Evolutionary conservation across 1,140 invertebrate species (phyloP).

Genomic region (Atta cephalotes): DNA sequence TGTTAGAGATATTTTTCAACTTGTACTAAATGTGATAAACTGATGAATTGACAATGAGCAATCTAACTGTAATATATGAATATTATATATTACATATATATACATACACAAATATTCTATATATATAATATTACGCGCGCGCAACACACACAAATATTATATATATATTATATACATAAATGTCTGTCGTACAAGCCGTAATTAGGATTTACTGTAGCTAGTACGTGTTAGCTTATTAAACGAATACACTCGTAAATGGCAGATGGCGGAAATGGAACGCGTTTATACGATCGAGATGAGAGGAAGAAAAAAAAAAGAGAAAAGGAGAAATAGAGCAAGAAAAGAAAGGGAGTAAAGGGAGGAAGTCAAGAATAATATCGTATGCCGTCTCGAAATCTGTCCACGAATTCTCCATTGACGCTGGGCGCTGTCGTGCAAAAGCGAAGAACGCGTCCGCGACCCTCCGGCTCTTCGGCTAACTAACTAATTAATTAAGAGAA

Average conservation of each 20-base stretch:
- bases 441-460: slow-evolving; percentile 21
- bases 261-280: slow-evolving; percentile 27
- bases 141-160: slow-evolving; percentile 68
- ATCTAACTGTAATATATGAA: slow-evolving; percentile 84
- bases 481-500: slow-evolving; percentile 67
- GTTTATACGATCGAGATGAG: slow-evolving; percentile 25
- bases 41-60: slow-evolving; percentile 86
- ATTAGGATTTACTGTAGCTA: slow-evolving; percentile 80
- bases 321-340: background rate
- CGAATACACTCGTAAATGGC: slow-evolving; percentile 62
- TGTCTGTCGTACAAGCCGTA: slow-evolving; percentile 84
- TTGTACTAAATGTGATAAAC: slow-evolving; percentile 86
- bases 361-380: slow-evolving; percentile 62
- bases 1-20: slow-evolving; percentile 87
- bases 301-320: background rate
- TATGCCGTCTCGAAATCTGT: slow-evolving; percentile 78
- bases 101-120: slow-evolving; percentile 73
- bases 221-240: slow-evolving; percentile 80
- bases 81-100: slow-evolving; percentile 73
- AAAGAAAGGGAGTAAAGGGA: slow-evolving; percentile 16
- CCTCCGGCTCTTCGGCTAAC: slow-evolving; percentile 46
- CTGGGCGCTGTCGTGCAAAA: slow-evolving; percentile 68
- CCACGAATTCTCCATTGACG: slow-evolving; percentile 79
- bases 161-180: slow-evolving; percentile 79
- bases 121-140: slow-evolving; percentile 66